Evolutionary conservation across 2,113 vertebrate species (phyloP).

Genomic region (Phrynosoma blainvillii): DNA sequence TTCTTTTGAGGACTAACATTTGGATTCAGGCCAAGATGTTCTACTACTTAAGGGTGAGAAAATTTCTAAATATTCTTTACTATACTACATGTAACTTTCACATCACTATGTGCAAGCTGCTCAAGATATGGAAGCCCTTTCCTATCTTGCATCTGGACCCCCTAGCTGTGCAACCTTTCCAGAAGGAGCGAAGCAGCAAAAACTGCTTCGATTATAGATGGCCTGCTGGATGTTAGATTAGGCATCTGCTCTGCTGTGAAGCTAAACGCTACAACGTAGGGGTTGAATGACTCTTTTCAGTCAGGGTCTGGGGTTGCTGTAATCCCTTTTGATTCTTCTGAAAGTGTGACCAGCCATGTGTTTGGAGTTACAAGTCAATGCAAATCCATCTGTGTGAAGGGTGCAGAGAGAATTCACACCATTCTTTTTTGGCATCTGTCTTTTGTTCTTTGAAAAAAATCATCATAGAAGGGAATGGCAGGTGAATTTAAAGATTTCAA

Average conservation of each 20-base stretch:
- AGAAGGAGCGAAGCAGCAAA: conserved; percentile 52
- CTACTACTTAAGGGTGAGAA: no score
- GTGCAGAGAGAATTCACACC: not conserved
- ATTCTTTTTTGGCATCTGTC: not conserved
- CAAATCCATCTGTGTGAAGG: conserved; percentile 61
- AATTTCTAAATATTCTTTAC: no score
- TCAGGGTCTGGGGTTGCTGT: conserved; percentile 64
- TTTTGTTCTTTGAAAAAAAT: not conserved
- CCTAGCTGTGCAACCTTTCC: conserved; percentile 32
- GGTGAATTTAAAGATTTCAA: not conserved
- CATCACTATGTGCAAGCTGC: not conserved
- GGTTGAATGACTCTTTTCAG: conserved; percentile 67
- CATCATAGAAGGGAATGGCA: conserved; percentile 44
- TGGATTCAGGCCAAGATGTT: no score
- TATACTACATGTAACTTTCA: no score
- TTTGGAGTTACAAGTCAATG: conserved; percentile 70
- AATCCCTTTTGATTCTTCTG: conserved; percentile 68
- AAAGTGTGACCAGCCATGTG: conserved; percentile 64
- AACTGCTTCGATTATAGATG: conserved; percentile 69
- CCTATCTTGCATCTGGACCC: not conserved
- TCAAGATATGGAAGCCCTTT: no score
- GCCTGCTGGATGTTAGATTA: conserved; percentile 73
- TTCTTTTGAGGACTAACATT: no score
- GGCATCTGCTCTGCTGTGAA: conserved; percentile 70
- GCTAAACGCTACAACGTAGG: conserved; percentile 62